A percentile compares a stretch with the other conserved stretches of the same genome.
Evolutionary conservation across 2,888 invertebrate species (phyloP).

Genomic region (Cryptus armator): DNA sequence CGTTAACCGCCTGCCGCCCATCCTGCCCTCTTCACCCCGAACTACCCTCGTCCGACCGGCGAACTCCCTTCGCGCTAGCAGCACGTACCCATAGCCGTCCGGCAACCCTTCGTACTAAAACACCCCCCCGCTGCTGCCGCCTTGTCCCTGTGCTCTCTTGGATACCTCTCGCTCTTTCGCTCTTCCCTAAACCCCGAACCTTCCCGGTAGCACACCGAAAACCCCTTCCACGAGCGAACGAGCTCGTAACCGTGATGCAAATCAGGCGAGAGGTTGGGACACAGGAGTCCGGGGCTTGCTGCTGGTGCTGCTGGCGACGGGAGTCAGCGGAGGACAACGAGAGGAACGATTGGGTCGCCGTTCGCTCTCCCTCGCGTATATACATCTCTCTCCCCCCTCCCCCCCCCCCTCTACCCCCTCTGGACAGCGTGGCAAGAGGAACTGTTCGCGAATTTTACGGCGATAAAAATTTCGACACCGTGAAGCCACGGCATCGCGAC

Average conservation of each 20-base stretch:
- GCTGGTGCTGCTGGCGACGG: slow-evolving; percentile 46
- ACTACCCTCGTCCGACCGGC: slow-evolving; percentile 48
- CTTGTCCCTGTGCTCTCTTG: slow-evolving; percentile 53
- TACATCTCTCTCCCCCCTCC: slow-evolving; percentile 38
- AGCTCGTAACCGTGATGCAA: slow-evolving; percentile 83
- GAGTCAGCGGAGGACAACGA: slow-evolving; percentile 64
- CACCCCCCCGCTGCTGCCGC: slow-evolving; percentile 31
- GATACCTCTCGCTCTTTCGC: slow-evolving; percentile 65
- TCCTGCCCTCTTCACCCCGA: slow-evolving; percentile 32
- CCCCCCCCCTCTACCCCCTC: slow-evolving; percentile 39
- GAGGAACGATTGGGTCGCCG: slow-evolving; percentile 68
- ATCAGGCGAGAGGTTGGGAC: slow-evolving; percentile 75
- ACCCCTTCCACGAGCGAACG: slow-evolving; percentile 76
- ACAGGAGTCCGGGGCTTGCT: slow-evolving; percentile 69
- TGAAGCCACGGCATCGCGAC: slow-evolving; percentile 48
- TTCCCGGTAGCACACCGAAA: slow-evolving; percentile 42
- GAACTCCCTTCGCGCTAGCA: slow-evolving; percentile 61
- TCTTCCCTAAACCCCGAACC: slow-evolving; percentile 58
- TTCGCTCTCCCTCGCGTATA: slow-evolving; percentile 53
- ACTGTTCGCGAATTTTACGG: slow-evolving; percentile 52
- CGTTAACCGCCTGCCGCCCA: slow-evolving; percentile 56
- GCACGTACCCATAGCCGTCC: slow-evolving; percentile 49
- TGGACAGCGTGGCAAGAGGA: slow-evolving; percentile 24
- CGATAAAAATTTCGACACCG: slow-evolving; percentile 66
- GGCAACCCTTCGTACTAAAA: slow-evolving; percentile 62